Percentiles rank a stretch among this genome's conserved stretches.
Evolutionary conservation across 2,888 invertebrate species (phyloP).

Genomic region (Brenthis ino): DNA sequence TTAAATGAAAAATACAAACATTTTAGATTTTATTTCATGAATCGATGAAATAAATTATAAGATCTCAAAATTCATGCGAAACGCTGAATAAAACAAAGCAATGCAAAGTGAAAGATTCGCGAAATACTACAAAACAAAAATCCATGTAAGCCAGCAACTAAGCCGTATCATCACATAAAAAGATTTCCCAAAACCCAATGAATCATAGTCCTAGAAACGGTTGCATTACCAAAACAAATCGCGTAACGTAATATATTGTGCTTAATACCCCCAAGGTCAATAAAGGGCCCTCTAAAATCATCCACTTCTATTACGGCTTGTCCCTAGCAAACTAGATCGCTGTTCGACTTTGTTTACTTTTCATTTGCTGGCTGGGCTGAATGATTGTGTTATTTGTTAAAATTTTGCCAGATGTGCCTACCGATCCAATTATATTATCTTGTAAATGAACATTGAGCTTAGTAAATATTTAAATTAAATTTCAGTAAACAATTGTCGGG

Average conservation of each 20-base stretch:
- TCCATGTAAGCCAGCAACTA: not conserved
- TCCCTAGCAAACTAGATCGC: constrained; percentile 27
- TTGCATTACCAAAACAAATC: constrained; percentile 28
- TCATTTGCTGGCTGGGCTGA: constrained; percentile 13
- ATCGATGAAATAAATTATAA: no score
- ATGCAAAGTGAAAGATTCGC: not conserved
- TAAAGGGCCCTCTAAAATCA: constrained; percentile 25
- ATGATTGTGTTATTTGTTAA: constrained; percentile 16
- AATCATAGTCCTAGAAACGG: constrained; percentile 13
- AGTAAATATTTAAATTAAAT: constrained; percentile 21
- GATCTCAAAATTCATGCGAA: no score
- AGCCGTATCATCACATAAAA: not conserved
- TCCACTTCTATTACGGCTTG: constrained; percentile 14
- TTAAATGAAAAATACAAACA: no score
- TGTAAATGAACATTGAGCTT: constrained; percentile 14
- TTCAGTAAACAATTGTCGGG: not conserved
- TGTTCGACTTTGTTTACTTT: constrained; percentile 12
- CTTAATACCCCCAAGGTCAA: constrained; percentile 35
- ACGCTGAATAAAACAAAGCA: not conserved
- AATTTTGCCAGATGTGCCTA: constrained; percentile 19
- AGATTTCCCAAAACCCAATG: constrained; percentile 4
- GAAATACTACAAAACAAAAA: not conserved
- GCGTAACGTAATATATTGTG: constrained; percentile 28
- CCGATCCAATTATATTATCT: constrained; percentile 22
- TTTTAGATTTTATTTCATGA: no score